Evolutionary conservation across 92 coral and sea anemone species (phyloP), one percentile per base, ranked within the genome.

Genomic region (Isaurus tuberculatus): DNA sequence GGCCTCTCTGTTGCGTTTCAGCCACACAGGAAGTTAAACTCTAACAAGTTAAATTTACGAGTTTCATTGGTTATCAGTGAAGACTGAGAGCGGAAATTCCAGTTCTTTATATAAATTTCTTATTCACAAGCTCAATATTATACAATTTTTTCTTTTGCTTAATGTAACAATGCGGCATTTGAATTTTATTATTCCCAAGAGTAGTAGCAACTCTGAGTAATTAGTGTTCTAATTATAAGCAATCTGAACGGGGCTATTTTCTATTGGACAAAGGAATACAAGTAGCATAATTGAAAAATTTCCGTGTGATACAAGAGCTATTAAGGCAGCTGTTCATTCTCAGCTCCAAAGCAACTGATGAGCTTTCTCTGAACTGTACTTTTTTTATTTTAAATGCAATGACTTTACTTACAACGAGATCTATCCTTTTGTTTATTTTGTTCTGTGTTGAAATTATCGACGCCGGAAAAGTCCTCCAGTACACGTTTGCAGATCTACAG

Each of bases 221-320:
- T n/a, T 65, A 25, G 34, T 65, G 7, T 69, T 33, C 20, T 36
- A 28, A 69, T 19, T 69, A 40, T 8, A 15, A 46, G 16, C 5
- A 19, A 22, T 42, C 23, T 34, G 48, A 77, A 77, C 82, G 82
- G 70, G 82, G 82, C 82, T 40, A 3, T 14, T 58, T 77, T 23
- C 57, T 17, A 77, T 77, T 77, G 82, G 82, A 57, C 69, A 16
- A 16, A 19, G n/a, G n/a, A n/a, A n/a, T n/a, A 16, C 8, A 2
- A 53, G 48, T 2, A n/a, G n/a, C n/a, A n/a, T 19, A 31, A 11
- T 29, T 49, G 30, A 37, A 53, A 74, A 51, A 74, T 74, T 74
- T 74, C 80, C 80, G 80, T 74, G 80, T 74, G 80, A 72, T 74
- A 17, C 66, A 49, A 19, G n/a, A 55, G 34, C 34, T 48, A 37